Evolutionary conservation across 2,888 invertebrate species (phyloP), one percentile per base, ranked within the genome.

Genomic region (Coleophora flavipennella): DNA sequence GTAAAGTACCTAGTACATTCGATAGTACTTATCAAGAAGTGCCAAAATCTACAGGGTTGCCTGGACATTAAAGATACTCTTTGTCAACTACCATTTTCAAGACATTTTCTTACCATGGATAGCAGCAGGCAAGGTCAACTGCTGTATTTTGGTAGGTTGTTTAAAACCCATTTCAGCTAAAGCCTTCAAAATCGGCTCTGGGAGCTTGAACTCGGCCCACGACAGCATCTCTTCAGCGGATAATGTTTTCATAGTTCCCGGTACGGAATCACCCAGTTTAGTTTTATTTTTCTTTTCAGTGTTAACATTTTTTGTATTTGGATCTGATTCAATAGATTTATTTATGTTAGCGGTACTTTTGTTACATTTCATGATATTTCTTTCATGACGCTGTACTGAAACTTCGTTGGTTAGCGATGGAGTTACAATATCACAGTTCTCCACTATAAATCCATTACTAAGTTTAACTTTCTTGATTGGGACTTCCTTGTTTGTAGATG

Each of bases 81-180:
- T n/a, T n/a, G n/a, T n/a, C n/a, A n/a, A n/a, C n/a, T n/a, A n/a
- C n/a, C n/a, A n/a, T n/a, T n/a, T n/a, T n/a, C n/a, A 20, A 20
- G 6, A 20, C 3, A 20, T 20, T 20, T 35, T 28, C 29, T 44
- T 68, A 87, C 95, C 97, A 62, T 92, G 87, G 55, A 97, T 91
- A 28, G 97, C 95, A 35, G 94, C 88, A 0, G 95, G 93, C 32
- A 97, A 76, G 0, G 92, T 89, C 43, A 92, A 62, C 13, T 88
- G 83, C 70, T 99, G 99, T 59, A 99, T 99, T 54, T 90, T 88
- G 0, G 98, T 99, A 0, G 99, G 99, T 13, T 88, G 80, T 31
- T 81, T 81, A 67, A 96, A 97, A 0, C 91, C 90, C 50, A 91
- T 85, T 43, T 94, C 93, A 10, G 88, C 83, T 0, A 99, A 67